A percentile compares a stretch with the other conserved stretches of the same genome.
Conservation (phyloP, 2,888 invertebrate genomes). For the Elaeidobius kamerunicus region DNA sequence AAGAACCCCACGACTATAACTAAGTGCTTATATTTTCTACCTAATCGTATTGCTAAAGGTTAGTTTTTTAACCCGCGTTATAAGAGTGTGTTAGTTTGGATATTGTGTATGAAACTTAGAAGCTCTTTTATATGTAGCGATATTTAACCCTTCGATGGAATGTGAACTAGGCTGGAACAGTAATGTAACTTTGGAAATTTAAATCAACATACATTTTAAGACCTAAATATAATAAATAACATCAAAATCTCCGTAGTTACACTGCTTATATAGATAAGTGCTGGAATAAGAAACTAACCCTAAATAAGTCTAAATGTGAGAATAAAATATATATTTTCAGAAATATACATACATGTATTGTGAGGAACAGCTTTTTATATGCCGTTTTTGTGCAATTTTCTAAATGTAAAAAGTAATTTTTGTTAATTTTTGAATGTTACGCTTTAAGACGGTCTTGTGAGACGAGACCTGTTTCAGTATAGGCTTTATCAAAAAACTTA, state of each 20-base stretch:
- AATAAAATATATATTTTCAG: slow-evolving; percentile 28
- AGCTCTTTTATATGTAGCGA: not conserved
- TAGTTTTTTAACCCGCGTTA: slow-evolving; percentile 8
- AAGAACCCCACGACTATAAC: slow-evolving; percentile 33
- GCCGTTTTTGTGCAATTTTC: slow-evolving; percentile 27
- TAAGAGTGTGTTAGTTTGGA: not conserved
- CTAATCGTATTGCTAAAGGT: slow-evolving; percentile 12
- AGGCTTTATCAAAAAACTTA: not conserved
- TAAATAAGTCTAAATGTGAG: slow-evolving; percentile 11
- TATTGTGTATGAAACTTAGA: not conserved
- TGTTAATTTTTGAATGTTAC: slow-evolving; percentile 12
- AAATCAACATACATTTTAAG: not conserved
- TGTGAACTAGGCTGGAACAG: no score
- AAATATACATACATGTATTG: slow-evolving; percentile 23
- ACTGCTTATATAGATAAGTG: not conserved
- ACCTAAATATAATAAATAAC: not conserved
- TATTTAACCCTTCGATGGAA: not conserved
- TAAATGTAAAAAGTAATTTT: slow-evolving; percentile 14
- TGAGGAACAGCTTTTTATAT: slow-evolving; percentile 26
- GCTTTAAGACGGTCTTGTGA: slow-evolving; percentile 19
- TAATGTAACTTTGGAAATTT: no score
- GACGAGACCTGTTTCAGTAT: slow-evolving; percentile 4
- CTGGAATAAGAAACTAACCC: slow-evolving; percentile 13
- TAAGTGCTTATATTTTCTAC: slow-evolving; percentile 36
- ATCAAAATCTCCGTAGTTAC: not conserved